Evolutionary conservation across 2,113 vertebrate genomes (phyloP), one percentile per base, ranked within the genome.

Genomic region (Phycodurus eques): DNA sequence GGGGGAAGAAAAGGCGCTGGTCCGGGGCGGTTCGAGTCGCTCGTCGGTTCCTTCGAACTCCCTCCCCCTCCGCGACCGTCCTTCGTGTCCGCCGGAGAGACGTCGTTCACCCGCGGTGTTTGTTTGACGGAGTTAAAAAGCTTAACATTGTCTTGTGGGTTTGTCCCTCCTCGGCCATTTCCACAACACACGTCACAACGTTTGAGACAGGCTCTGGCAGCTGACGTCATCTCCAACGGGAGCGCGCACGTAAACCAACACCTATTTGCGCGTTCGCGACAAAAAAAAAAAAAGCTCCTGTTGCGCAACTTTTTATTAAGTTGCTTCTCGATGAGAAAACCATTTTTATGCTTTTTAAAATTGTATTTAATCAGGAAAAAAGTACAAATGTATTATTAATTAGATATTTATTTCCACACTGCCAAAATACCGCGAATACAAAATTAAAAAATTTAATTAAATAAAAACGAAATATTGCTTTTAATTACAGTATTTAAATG

Each of bases 221-320:
- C 5, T 8, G 1, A 90, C 91, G 92, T 92, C 89, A 88, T 20
- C 14, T 39, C 89, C 87, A 65, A 3, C 20, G 82, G 68, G 84
- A 71, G 44, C 88, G 89, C 69, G 85, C 85, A 80, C 91, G 88
- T 89, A 87, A 31, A 88, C 90, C 89, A 84, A 88, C 88, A 89
- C 90, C 88, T 88, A 82, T 86, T 77, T 87, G 49, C 85, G 44
- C 83, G 84, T 33, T 46, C 80, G 65, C 59, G 35, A 66, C 64
- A 31, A 31, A 31, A 14, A 54, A 49, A 17, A 49, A n/a, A n/a
- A 4, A 9, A 0, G 2, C 20, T 54, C 53, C 53, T 56, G 53
- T 56, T 56, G 53, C 53, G 53, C 53, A 54, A 54, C 53, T 54
- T 54, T 54, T n/a, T 20, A 20, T 19, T 20, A 27, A 27, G 27